Conservation (phyloP, 2,113 vertebrate species). For the Struthio camelus region DNA sequence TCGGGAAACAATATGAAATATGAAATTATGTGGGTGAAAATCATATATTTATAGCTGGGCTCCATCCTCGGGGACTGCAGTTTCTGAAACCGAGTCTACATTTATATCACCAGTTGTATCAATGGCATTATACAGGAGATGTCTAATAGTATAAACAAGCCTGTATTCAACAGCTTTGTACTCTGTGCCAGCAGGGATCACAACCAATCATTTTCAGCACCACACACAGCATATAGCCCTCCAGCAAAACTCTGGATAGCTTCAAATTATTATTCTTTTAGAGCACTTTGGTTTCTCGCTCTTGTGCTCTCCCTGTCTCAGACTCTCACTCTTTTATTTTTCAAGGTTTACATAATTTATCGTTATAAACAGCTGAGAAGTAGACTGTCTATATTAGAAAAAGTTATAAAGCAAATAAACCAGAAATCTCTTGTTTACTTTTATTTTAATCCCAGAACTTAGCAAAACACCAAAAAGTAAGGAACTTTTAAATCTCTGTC, state of each 20-base stretch:
- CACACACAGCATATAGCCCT: not conserved
- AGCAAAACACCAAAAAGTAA: not conserved
- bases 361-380: not conserved
- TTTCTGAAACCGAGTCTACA: not conserved
- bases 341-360: not conserved
- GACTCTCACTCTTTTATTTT: not conserved
- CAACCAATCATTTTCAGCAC: not conserved
- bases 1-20: not conserved
- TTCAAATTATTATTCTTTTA: slow-evolving; percentile 8
- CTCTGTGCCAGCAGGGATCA: not conserved
- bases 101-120: not conserved
- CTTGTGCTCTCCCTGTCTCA: not conserved
- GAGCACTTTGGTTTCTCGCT: not conserved
- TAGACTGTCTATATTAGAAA: not conserved
- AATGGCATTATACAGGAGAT: not conserved
- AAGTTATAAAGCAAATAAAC: not conserved
- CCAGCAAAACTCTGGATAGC: not conserved
- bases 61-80: not conserved
- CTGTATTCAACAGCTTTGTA: not conserved
- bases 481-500: not conserved
- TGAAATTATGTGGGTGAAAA: not conserved
- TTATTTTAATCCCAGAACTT: not conserved
- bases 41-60: not conserved
- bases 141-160: not conserved
- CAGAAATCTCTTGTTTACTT: not conserved